Base-by-base conservation (phyloP, 1,140 invertebrate species). In the honey bee (Apis mellifera) region DNA sequence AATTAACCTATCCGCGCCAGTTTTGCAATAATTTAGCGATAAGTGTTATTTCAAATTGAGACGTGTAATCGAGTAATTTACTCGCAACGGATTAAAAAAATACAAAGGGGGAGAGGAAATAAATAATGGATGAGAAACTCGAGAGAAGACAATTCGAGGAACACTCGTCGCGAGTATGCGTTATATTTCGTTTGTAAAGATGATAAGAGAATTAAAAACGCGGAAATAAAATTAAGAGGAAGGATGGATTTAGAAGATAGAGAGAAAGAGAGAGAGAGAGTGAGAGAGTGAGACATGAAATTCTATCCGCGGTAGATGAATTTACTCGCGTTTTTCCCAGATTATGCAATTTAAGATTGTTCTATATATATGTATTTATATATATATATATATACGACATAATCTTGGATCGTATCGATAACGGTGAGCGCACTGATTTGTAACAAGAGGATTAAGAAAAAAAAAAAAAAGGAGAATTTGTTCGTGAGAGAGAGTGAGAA, bases 391-490 rank as follows among this genome's bases (percentile, higher is more conserved):
- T 19, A 64, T 48, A 90, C 87, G 87, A 90, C 86, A 90, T 89
- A 89, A 85, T 83, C 72, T 90, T 92, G 90, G 90, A 92, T 91
- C 91, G 90, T 92, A 92, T 82, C 87, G 89, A 91, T 90, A 91
- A 76, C 87, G 86, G 89, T 83, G 91, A 92, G 89, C 92, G 91
- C 92, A 92, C 90, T 92, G 90, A 92, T 93, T 92, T 93, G 92
- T 93, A 93, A 89, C 86, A 91, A 86, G 32, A 42, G 32, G 32
- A 42, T 42, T 42, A 42, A 42, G 0, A 42, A 42, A 42, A 42
- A 42, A 42, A 80, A 9, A 32, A 15, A 64, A 26, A 32, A 64
- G 32, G 17, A 66, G 9, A 15, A 82, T 82, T 85, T 76, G 77
- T 84, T 81, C 52, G 75, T 69, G 79, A 60, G 54, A 26, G 42